Conservation (phyloP, 1,140 invertebrate genomes). For the Semibalanus balanoides region DNA sequence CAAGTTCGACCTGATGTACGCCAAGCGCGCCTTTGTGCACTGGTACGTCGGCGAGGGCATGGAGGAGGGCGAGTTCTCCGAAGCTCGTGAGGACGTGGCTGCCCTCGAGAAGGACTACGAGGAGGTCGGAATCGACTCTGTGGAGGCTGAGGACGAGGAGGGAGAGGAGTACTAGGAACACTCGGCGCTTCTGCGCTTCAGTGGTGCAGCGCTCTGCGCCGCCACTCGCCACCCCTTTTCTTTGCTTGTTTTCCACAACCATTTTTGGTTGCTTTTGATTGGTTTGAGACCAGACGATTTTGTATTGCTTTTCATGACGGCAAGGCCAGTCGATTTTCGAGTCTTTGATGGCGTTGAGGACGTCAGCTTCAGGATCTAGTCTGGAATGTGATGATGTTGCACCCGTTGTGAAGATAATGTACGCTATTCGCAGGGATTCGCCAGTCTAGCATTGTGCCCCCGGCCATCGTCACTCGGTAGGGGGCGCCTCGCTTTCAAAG, state of each 20-base stretch:
- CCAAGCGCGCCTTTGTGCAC: conserved; percentile 39
- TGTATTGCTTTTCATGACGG: no score
- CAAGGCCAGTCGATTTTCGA: no score
- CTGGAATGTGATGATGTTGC: background rate
- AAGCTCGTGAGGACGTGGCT: conserved; percentile 71
- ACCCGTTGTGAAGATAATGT: background rate
- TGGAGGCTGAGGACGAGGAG: conserved; percentile 29
- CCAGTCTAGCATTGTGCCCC: no score
- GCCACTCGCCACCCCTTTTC: background rate
- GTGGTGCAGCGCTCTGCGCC: no score
- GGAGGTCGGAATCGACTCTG: conserved; percentile 54
- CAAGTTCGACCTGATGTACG: conserved; percentile 46
- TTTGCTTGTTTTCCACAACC: background rate
- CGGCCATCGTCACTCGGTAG: background rate
- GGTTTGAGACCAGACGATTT: background rate
- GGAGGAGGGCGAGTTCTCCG: conserved; percentile 72
- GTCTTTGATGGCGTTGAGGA: background rate
- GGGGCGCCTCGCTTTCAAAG: background rate
- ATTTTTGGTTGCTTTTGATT: background rate
- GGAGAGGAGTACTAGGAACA: conserved; percentile 27
- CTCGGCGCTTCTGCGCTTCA: background rate
- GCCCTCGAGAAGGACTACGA: conserved; percentile 75
- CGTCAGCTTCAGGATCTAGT: background rate
- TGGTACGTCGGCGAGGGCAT: conserved; percentile 76
- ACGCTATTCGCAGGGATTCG: background rate